Percentiles rank a stretch among this genome's conserved stretches.
phyloP scores from a whole-genome alignment of 2,888 invertebrate species.

The Drosophila mercatorum region DNA sequence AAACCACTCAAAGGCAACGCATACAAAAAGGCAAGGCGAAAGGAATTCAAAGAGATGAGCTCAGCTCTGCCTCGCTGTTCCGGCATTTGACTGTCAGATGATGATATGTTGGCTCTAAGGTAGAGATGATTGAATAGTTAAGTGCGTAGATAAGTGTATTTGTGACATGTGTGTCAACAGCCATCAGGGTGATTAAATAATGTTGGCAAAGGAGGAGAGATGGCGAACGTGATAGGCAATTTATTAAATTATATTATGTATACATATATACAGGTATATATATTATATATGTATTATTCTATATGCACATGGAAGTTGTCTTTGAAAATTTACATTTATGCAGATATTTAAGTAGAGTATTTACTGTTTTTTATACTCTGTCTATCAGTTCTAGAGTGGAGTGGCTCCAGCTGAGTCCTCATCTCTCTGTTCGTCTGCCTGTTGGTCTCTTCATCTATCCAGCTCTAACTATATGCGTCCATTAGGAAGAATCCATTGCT shows the following conservation, averaged over 20 bases:
- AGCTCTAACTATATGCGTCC: no score
- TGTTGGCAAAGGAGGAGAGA: not conserved
- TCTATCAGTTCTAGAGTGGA: no score
- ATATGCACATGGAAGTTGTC: no score
- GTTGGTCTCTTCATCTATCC: no score
- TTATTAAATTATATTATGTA: not conserved
- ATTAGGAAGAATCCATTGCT: no score
- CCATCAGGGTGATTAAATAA: not conserved
- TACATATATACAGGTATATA: not conserved
- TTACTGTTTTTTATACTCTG: no score
- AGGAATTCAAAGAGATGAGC: not conserved
- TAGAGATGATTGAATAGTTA: not conserved
- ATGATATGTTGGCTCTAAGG: not conserved
- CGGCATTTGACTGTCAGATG: constrained; percentile 23
- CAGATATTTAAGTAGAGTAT: no score
- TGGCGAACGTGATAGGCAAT: not conserved
- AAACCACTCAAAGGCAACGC: constrained; percentile 18
- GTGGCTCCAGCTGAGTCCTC: no score
- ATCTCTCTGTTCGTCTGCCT: no score
- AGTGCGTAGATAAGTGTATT: not conserved
- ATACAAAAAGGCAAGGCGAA: no score
- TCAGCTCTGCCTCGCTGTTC: not conserved
- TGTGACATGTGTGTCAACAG: not conserved
- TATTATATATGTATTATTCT: no score
- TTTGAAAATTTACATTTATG: no score